Percentiles rank a stretch among this genome's conserved stretches.
Evolutionary conservation across 92 coral and sea anemone species (phyloP).

Genomic region (Phymanthus crucifer): DNA sequence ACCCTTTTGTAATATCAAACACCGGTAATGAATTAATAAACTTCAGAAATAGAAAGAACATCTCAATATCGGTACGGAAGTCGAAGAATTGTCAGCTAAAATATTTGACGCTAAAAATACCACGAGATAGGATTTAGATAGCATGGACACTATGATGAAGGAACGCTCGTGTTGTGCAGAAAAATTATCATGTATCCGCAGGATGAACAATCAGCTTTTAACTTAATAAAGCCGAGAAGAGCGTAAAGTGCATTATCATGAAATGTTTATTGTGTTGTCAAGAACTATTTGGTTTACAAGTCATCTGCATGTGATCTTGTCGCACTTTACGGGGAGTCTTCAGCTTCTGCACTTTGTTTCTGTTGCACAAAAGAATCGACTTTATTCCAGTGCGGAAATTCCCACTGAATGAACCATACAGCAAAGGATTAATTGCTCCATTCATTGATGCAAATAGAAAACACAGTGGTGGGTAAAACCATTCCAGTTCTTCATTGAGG

Average conservation of each 20-base stretch:
- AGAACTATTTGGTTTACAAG: neutral
- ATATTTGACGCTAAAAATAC: no score
- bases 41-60: no score
- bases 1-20: no score
- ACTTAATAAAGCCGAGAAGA: neutral
- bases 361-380: neutral
- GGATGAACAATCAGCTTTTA: no score
- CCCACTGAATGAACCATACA: conserved; percentile 20
- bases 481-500: conserved; percentile 6
- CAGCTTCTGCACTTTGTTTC: neutral
- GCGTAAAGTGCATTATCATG: neutral
- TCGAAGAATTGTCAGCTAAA: no score
- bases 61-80: no score
- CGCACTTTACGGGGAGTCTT: neutral
- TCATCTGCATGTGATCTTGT: neutral
- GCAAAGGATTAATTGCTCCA: conserved; percentile 34
- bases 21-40: no score
- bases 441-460: conserved; percentile 24
- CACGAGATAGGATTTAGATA: no score
- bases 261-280: neutral
- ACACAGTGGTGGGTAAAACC: conserved; percentile 34
- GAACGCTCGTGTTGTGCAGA: neutral
- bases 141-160: no score
- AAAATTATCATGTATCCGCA: neutral
- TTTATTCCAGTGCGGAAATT: conserved; percentile 29